Percentiles rank a stretch among this genome's conserved stretches.
Evolutionary conservation across 2,113 vertebrate species (phyloP).

Genomic region (Neoarius graeffei): DNA sequence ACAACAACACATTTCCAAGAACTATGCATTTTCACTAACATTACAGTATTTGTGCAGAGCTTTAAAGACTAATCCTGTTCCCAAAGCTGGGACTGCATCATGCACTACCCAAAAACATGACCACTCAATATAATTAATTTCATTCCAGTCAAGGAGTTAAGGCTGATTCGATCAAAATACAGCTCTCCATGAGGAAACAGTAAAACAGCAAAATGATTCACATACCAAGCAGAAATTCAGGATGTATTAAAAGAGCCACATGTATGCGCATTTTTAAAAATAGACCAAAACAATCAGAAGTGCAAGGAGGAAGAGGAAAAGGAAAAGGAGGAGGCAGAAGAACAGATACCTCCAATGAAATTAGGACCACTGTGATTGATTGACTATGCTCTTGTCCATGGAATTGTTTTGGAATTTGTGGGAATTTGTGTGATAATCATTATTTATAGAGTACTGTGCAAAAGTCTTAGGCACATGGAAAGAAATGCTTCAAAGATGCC

Average conservation of each 20-base stretch:
- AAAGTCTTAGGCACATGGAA: too few relatives aligned
- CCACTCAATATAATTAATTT: not conserved
- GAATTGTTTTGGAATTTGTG: too few relatives aligned
- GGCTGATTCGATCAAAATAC: not conserved
- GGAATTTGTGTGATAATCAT: not conserved
- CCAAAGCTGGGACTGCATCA: not conserved
- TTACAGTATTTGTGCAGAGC: not conserved
- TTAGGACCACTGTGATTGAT: not conserved
- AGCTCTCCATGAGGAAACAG: not conserved
- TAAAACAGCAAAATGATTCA: not conserved
- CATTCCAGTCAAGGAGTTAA: not conserved
- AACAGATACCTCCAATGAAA: not conserved
- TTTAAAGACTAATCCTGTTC: not conserved
- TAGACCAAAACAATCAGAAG: constrained; percentile 1
- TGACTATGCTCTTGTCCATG: not conserved
- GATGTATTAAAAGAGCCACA: not conserved
- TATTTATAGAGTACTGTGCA: not conserved
- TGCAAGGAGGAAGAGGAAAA: not conserved
- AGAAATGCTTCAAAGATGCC: too few relatives aligned
- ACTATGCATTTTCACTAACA: not conserved
- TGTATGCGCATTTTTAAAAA: not conserved
- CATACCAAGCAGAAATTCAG: not conserved
- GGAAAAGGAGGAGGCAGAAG: not conserved
- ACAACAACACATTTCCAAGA: not conserved
- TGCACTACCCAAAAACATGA: not conserved